Evolutionary conservation across 2,888 invertebrate species (phyloP).

Genomic region (Ryuthela nishihirai): DNA sequence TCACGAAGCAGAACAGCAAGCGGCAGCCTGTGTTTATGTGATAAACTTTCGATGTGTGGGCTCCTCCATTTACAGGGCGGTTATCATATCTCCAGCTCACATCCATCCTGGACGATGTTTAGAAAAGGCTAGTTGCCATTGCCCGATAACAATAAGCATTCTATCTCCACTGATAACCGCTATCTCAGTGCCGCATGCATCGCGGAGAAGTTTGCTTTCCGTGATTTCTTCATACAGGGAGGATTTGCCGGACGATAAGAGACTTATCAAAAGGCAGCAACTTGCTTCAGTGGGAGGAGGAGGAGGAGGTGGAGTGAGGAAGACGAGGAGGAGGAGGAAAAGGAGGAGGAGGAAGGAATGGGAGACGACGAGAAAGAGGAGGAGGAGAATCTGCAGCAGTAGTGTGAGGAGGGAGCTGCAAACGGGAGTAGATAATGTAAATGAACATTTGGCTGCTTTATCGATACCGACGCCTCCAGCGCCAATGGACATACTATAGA

Average conservation of each 20-base stretch:
- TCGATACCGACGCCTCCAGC: too few species aligned
- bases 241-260: neutral
- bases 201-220: neutral
- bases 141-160: constrained; percentile 2
- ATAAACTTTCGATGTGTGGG: neutral
- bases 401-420: too few species aligned
- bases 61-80: constrained; percentile 1
- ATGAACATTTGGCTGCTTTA: neutral
- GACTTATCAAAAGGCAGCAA: neutral
- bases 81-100: constrained; percentile 1
- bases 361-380: too few species aligned
- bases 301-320: neutral
- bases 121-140: constrained; percentile 1
- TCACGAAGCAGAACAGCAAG: neutral
- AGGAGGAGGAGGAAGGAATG: too few species aligned
- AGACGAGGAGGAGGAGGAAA: neutral
- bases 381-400: too few species aligned
- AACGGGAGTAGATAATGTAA: constrained; percentile 2
- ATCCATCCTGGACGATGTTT: constrained; percentile 1
- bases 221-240: constrained; percentile 1
- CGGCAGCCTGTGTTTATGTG: constrained; percentile 1
- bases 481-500: too few species aligned
- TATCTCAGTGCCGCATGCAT: neutral
- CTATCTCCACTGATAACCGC: neutral
- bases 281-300: neutral